Evolutionary conservation across 2,113 vertebrate species (phyloP), one percentile per base, ranked within the genome.

Genomic region (Catharus bicknelli): DNA sequence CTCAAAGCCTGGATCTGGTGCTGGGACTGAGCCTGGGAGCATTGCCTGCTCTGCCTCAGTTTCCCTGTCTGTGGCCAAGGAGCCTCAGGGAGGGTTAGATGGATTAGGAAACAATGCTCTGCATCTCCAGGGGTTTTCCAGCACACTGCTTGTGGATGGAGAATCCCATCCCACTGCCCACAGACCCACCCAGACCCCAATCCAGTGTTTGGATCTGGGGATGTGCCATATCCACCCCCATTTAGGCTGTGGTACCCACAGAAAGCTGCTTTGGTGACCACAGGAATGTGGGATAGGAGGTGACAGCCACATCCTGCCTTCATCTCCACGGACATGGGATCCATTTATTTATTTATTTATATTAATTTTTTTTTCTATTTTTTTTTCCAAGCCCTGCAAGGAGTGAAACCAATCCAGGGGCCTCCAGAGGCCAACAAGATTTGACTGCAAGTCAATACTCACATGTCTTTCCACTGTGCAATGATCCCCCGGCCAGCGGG

Each of bases 361-460:
- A 36, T 36, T 68, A 14, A 3, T 67, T n/a, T 19, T 10, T 47
- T 20, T 40, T 77, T 86, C 10, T 83, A 38, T 75, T 80, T 55
- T 58, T 89, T 76, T 95, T 87, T 88, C 91, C 92, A 93, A 92
- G 72, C 78, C 79, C 88, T 91, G 81, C 77, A 59, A 5, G 0
- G 47, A 82, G 72, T 90, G 91, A 95, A 96, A 97, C 78, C 79
- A 94, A 94, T 92, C 83, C 86, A 54, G 23, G 82, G 83, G 42
- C 80, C 64, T 82, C 57, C 12, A 27, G 55, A 90, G 90, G 88
- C 66, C 8, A 5, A 55, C 86, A 96, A 95, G 90, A 93, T 95
- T 96, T 93, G 93, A 90, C 81, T 81, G 94, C 86, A 95, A 96
- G 89, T 90, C 91, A 93, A 95, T 95, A 96, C 89, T 54, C 36